phyloP scores from a whole-genome alignment of 2,113 vertebrate genomes.

The Oryzias celebensis region DNA sequence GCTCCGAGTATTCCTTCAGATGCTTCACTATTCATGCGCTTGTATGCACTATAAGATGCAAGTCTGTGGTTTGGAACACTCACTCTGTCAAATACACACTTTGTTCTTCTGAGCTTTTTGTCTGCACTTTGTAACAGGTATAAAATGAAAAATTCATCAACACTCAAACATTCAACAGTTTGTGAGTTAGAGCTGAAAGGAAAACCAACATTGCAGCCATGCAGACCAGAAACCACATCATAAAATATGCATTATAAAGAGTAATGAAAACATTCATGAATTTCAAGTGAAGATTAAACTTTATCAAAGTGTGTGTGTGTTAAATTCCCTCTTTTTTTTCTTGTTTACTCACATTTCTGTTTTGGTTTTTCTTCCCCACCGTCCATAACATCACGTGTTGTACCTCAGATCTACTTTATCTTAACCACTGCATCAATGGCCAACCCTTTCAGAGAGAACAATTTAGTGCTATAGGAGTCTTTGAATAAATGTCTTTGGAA shows the following conservation, averaged over 20 bases:
- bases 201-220: slow-evolving; percentile 1
- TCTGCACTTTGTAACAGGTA: no score
- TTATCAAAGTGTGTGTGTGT: slow-evolving; percentile 3
- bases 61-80: no score
- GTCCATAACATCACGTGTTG: slow-evolving; percentile 6
- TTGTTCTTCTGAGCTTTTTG: background rate
- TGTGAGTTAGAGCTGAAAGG: background rate
- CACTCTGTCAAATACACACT: background rate
- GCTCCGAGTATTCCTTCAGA: no score
- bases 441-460: slow-evolving; percentile 2
- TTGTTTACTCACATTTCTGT: slow-evolving; percentile 1
- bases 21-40: no score
- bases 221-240: slow-evolving; percentile 3
- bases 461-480: slow-evolving; percentile 6
- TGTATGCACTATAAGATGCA: no score
- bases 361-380: background rate
- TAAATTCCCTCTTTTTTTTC: background rate
- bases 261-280: slow-evolving; percentile 25
- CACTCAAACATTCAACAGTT: background rate
- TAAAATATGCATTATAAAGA: slow-evolving; percentile 41
- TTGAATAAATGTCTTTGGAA: background rate
- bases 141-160: background rate
- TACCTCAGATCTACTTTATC: slow-evolving; percentile 31
- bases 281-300: slow-evolving; percentile 15
- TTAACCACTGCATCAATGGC: slow-evolving; percentile 7